Evolutionary conservation across 2,113 vertebrate species (phyloP).

Genomic region (Brachyhypopomus occidentalis): DNA sequence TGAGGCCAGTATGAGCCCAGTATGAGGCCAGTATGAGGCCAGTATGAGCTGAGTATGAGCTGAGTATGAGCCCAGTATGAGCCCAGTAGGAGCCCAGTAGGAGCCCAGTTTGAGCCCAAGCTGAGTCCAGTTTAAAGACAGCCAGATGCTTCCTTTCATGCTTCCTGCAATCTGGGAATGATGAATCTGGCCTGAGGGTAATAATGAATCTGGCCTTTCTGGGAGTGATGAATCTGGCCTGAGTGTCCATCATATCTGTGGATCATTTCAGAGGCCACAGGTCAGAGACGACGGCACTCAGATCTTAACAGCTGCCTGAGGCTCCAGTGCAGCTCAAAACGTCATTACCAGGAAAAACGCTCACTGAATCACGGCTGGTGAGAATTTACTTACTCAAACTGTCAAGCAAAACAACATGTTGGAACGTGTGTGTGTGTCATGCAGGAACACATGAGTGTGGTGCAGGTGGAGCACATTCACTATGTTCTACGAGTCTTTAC

Average conservation of each 20-base stretch:
- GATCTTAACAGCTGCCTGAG: not conserved
- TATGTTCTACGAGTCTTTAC: not conserved
- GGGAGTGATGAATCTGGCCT: slow-evolving; percentile 24
- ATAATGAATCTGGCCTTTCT: slow-evolving; percentile 11
- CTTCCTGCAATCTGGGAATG: slow-evolving; percentile 30
- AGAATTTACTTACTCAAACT: not conserved
- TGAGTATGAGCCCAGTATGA: not conserved
- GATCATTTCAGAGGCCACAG: not conserved
- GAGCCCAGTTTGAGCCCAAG: slow-evolving; percentile 32
- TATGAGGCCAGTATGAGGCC: slow-evolving; percentile 12
- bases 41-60: slow-evolving; percentile 8
- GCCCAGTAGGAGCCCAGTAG: too few relatives aligned
- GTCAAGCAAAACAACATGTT: not conserved
- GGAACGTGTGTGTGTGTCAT: not conserved
- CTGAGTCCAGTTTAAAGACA: slow-evolving; percentile 18
- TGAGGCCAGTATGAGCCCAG: slow-evolving; percentile 17
- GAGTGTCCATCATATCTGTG: not conserved
- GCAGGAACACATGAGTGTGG: slow-evolving; percentile 3
- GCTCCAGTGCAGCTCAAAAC: not conserved
- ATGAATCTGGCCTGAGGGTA: slow-evolving; percentile 15
- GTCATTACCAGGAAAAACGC: not conserved
- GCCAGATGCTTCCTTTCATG: slow-evolving; percentile 11
- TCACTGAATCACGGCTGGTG: not conserved
- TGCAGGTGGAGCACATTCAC: not conserved
- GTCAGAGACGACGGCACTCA: not conserved